A percentile compares a stretch with the other conserved stretches of the same genome.
Conservation (phyloP, 2,797 vertebrate genomes). For the Tokudaia tokunoshimensis region DNA sequence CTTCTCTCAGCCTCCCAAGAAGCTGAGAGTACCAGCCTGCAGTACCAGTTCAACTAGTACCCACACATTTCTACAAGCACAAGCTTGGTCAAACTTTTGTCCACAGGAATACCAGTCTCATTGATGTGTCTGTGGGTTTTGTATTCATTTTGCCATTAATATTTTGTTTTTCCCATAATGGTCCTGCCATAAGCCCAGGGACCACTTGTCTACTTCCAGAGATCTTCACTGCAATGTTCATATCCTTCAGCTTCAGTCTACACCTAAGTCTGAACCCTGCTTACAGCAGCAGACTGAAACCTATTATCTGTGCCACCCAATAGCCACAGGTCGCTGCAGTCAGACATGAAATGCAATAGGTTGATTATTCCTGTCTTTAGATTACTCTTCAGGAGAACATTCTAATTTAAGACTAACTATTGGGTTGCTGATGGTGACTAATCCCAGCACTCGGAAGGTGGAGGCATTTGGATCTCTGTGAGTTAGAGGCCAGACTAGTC, state of each 20-base stretch:
- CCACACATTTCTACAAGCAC: background rate
- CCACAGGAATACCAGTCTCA: background rate
- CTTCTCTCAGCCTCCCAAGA: background rate
- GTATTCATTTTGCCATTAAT: background rate
- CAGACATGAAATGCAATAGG: background rate
- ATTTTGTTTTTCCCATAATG: background rate
- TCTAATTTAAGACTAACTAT: conserved; percentile 54
- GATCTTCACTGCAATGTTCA: background rate
- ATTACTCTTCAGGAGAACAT: conserved; percentile 22
- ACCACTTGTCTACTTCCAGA: background rate
- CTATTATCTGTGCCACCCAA: background rate
- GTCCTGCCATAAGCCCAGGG: background rate
- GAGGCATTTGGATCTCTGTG: background rate
- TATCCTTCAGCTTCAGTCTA: background rate
- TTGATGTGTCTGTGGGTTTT: background rate
- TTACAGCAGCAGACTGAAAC: background rate
- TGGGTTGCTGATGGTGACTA: background rate
- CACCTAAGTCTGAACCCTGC: background rate
- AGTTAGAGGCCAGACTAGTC: background rate
- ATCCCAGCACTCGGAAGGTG: background rate
- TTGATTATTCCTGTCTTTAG: conserved; percentile 31
- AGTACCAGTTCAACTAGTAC: background rate
- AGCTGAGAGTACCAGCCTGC: background rate
- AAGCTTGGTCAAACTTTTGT: background rate
- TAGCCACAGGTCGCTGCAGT: background rate